Evolutionary conservation across 1,140 invertebrate genomes (phyloP).

Genomic region (Goniozus legneri): DNA sequence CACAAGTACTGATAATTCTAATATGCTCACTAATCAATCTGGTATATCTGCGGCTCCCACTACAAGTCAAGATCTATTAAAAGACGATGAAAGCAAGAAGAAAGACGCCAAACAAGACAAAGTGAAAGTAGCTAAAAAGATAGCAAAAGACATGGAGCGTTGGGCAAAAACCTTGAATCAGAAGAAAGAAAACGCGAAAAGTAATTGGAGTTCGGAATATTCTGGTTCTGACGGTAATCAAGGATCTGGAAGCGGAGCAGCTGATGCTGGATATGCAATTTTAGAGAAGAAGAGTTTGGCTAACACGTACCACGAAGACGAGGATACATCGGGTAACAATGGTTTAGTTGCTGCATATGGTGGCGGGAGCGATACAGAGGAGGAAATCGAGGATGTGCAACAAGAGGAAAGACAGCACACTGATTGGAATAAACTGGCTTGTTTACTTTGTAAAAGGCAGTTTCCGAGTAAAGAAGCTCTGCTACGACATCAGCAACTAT

Average conservation of each 20-base stretch:
- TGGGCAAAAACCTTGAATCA: constrained; percentile 98
- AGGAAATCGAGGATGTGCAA: constrained; percentile 59
- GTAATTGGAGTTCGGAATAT: constrained; percentile 60
- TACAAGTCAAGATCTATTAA: constrained; percentile 20
- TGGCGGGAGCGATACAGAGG: constrained; percentile 65
- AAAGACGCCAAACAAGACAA: constrained; percentile 78
- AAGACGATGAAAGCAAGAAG: constrained; percentile 51
- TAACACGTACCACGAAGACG: constrained; percentile 45
- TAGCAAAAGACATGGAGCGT: constrained; percentile 80
- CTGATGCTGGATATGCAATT: constrained; percentile 88
- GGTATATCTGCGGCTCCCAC: constrained; percentile 14
- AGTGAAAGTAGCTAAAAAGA: constrained; percentile 96
- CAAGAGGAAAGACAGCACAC: constrained; percentile 65
- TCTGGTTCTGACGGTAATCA: constrained; percentile 42
- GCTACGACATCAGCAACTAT: constrained; percentile 87
- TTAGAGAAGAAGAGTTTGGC: constrained; percentile 64
- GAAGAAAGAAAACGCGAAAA: constrained; percentile 84
- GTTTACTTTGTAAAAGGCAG: constrained; percentile 92
- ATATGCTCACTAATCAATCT: constrained; percentile 17
- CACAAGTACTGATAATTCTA: constrained; percentile 12
- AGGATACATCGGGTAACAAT: constrained; percentile 43
- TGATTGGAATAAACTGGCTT: constrained; percentile 89
- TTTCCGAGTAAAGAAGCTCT: constrained; percentile 88
- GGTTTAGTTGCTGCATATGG: constrained; percentile 76
- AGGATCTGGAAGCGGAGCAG: constrained; percentile 64